phyloP scores from a whole-genome alignment of 2,797 vertebrate genomes.

The Gephyroberyx darwinii region DNA sequence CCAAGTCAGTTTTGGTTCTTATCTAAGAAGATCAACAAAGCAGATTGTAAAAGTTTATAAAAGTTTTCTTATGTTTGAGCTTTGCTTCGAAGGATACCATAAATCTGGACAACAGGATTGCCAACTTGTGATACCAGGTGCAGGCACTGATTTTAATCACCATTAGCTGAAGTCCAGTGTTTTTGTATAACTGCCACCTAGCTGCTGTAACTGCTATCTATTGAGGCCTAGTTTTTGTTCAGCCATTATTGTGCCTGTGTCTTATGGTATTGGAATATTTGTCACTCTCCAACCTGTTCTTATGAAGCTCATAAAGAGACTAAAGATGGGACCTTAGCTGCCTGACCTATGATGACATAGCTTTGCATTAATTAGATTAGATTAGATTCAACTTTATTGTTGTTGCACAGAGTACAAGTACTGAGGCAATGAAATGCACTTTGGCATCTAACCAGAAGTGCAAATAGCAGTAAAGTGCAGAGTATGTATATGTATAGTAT shows the following conservation, averaged over 20 bases:
- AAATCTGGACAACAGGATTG: too few relatives aligned
- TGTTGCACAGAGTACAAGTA: too few relatives aligned
- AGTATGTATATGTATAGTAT: too few relatives aligned
- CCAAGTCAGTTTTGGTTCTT: background rate
- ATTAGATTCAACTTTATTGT: too few relatives aligned
- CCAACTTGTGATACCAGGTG: too few relatives aligned
- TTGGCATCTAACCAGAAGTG: too few relatives aligned
- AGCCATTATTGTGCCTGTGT: conserved; percentile 2
- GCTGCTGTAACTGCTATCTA: background rate
- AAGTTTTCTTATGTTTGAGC: background rate
- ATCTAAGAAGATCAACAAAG: background rate
- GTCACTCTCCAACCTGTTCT: background rate
- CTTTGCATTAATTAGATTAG: background rate
- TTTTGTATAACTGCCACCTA: too few relatives aligned
- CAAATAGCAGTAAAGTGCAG: too few relatives aligned
- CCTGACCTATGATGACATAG: background rate
- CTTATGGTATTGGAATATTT: conserved; percentile 3
- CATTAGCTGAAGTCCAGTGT: conserved; percentile 27
- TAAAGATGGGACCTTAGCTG: conserved; percentile 19
- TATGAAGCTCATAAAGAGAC: conserved; percentile 17
- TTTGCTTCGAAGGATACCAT: conserved; percentile 1
- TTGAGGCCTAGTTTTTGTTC: background rate
- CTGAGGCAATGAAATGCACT: too few relatives aligned
- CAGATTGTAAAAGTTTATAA: background rate
- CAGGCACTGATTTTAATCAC: background rate